A percentile compares a stretch with the other conserved stretches of the same genome.
Evolutionary conservation across 2,888 invertebrate genomes (phyloP).

Genomic region (Strigamia transsilvanica): DNA sequence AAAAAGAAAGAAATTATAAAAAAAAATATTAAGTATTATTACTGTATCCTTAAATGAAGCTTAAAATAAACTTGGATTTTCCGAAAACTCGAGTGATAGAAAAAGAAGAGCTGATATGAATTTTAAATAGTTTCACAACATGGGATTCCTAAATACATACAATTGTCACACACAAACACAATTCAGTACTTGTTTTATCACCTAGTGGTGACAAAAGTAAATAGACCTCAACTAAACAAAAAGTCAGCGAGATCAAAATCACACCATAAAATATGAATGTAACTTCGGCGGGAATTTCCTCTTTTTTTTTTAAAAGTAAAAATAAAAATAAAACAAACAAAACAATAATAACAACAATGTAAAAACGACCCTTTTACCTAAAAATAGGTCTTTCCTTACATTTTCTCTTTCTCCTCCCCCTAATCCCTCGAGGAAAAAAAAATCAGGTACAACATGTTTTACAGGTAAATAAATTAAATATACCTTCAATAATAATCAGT

Average conservation of each 20-base stretch:
- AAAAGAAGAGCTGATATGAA: conserved; percentile 10
- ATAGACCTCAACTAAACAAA: neutral
- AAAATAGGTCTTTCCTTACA: conserved; percentile 12
- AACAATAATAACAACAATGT: neutral
- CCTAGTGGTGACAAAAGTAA: conserved; percentile 45
- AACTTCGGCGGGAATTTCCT: neutral
- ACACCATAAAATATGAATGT: conserved; percentile 31
- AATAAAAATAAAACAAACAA: neutral
- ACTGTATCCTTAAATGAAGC: neutral
- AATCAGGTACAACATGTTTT: conserved; percentile 4
- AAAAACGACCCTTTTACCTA: neutral
- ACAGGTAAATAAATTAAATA: conserved; percentile 40
- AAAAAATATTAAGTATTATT: conserved; percentile 14
- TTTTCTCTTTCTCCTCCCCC: conserved; percentile 2
- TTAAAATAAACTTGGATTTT: conserved; percentile 19
- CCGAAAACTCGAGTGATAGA: neutral
- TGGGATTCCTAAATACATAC: conserved; percentile 34
- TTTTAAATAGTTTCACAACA: conserved; percentile 41
- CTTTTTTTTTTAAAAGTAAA: neutral
- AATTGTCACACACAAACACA: conserved; percentile 20
- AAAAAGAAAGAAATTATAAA: neutral
- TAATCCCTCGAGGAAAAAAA: conserved; percentile 5
- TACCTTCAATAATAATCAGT: conserved; percentile 34
- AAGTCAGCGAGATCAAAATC: conserved; percentile 1
- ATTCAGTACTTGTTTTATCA: conserved; percentile 37